Conservation (phyloP, 2,888 invertebrate genomes). For the Eupithecia exiguata region DNA sequence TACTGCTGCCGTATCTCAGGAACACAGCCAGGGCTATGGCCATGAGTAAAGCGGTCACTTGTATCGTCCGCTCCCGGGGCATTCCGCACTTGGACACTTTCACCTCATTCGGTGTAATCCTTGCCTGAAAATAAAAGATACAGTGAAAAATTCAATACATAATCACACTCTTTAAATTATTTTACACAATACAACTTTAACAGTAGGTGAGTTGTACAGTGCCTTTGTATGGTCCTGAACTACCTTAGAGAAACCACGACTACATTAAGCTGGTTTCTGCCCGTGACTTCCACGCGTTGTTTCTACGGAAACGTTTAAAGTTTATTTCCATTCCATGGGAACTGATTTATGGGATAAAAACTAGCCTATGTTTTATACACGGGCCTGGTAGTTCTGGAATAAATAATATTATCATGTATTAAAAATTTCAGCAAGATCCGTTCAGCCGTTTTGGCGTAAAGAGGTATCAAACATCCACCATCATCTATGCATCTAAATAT, state of each 20-base stretch:
- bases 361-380: no score
- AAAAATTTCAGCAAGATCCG: no score
- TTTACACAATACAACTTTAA: not conserved
- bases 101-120: slow-evolving; percentile 89
- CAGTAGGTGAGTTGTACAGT: not conserved
- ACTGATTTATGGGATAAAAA: no score
- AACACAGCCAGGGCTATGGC: slow-evolving; percentile 74
- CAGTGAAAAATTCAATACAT: not conserved
- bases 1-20: slow-evolving; percentile 55
- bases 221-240: not conserved
- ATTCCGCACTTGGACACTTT: slow-evolving; percentile 91
- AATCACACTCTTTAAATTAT: not conserved
- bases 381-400: no score
- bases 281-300: no score
- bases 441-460: no score
- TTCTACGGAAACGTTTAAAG: no score
- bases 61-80: slow-evolving; percentile 90
- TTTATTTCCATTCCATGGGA: no score
- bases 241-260: not conserved
- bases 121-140: slow-evolving; percentile 83
- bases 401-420: no score
- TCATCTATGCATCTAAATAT: no score
- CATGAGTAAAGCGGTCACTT: slow-evolving; percentile 83
- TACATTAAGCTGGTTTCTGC: no score
- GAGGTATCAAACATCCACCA: no score